Conservation (phyloP, 2,797 vertebrate genomes). For the Carcharodon carcharias region DNA sequence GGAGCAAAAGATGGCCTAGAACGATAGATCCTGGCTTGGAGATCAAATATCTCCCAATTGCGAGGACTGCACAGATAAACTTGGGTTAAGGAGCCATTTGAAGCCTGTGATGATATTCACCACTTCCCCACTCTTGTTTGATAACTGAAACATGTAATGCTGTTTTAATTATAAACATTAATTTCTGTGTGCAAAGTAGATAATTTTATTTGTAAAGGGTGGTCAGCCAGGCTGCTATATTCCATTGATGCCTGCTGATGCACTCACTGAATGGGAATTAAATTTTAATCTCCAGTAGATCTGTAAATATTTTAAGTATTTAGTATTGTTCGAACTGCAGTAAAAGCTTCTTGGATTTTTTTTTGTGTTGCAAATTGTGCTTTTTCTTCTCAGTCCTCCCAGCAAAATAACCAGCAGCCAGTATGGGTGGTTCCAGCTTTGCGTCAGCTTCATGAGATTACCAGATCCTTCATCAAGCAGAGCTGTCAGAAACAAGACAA, state of each 20-base stretch:
- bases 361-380: slow-evolving; percentile 36
- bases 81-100: not conserved
- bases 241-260: not conserved
- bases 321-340: not conserved
- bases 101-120: not conserved
- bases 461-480: slow-evolving; percentile 95
- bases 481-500: slow-evolving; percentile 99
- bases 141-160: not conserved
- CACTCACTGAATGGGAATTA: not conserved
- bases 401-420: slow-evolving; percentile 85
- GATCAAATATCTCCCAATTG: not conserved
- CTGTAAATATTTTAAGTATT: not conserved
- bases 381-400: slow-evolving; percentile 73
- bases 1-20: not conserved
- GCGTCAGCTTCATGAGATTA: slow-evolving; percentile 96
- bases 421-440: slow-evolving; percentile 98
- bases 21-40: not conserved
- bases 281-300: not conserved
- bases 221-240: not conserved
- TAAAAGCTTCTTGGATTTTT: not conserved
- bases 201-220: not conserved
- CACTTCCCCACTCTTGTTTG: not conserved
- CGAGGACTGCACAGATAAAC: not conserved
- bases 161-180: not conserved
- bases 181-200: not conserved